Conservation (phyloP, 2,888 invertebrate species). For the Drosophila merina region DNA sequence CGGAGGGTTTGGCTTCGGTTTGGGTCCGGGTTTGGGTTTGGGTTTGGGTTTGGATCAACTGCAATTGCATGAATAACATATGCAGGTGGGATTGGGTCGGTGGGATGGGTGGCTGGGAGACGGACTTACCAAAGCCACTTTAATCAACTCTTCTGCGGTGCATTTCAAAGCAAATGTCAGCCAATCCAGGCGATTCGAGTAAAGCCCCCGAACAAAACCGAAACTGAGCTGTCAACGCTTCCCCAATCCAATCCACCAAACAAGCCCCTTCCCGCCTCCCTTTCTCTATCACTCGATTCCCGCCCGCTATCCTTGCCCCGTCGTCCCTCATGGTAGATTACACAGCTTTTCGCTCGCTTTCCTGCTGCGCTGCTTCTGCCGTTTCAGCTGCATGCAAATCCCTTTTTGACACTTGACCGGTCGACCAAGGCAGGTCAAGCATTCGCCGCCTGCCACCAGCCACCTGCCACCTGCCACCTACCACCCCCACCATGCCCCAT, state of each 20-base stretch:
- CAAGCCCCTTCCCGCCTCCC: not conserved
- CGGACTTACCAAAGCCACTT: slow-evolving; percentile 62
- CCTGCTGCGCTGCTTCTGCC: slow-evolving; percentile 6
- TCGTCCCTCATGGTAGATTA: slow-evolving; percentile 35
- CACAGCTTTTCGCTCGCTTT: slow-evolving; percentile 35
- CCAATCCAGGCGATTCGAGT: slow-evolving; percentile 31
- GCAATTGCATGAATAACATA: slow-evolving; percentile 46
- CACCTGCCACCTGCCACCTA: not conserved
- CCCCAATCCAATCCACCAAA: slow-evolving; percentile 39
- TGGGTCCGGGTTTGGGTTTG: not conserved
- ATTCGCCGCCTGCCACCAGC: slow-evolving; percentile 6
- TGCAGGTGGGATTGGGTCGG: not conserved
- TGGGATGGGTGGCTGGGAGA: not conserved
- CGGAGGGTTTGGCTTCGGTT: not conserved
- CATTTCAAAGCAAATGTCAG: slow-evolving; percentile 69
- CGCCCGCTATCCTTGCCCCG: slow-evolving; percentile 14
- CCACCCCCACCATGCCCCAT: not conserved
- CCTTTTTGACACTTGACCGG: slow-evolving; percentile 77
- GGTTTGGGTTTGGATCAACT: slow-evolving; percentile 41
- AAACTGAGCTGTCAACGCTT: slow-evolving; percentile 45
- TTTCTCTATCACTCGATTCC: slow-evolving; percentile 4
- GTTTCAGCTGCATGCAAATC: slow-evolving; percentile 65
- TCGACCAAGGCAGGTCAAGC: slow-evolving; percentile 52
- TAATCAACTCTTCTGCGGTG: slow-evolving; percentile 74
- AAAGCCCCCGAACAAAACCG: slow-evolving; percentile 31